Evolutionary conservation across 2,888 invertebrate genomes (phyloP).

Genomic region (Heliconius aoede): DNA sequence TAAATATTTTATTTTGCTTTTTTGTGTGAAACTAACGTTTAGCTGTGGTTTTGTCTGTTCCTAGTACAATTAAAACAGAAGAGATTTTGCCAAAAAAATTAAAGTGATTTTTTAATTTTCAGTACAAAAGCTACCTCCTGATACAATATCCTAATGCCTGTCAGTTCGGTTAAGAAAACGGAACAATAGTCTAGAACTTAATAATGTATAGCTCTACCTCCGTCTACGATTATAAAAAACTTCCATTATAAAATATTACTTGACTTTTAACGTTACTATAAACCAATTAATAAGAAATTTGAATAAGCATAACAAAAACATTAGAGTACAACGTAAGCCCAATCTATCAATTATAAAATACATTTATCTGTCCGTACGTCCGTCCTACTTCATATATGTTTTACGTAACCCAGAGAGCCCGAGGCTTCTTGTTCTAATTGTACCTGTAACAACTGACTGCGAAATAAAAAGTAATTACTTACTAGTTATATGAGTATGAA

Average conservation of each 20-base stretch:
- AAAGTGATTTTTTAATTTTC: too few relatives aligned
- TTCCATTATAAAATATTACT: too few relatives aligned
- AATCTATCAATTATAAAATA: constrained; percentile 4
- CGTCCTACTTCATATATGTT: background rate
- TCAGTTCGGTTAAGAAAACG: too few relatives aligned
- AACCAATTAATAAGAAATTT: background rate
- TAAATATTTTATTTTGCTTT: background rate
- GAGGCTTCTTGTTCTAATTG: constrained; percentile 13
- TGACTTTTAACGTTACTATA: background rate
- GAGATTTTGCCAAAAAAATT: too few relatives aligned
- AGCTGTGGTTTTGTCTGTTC: too few relatives aligned
- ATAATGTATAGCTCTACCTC: too few relatives aligned
- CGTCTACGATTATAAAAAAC: too few relatives aligned
- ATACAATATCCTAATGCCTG: too few relatives aligned
- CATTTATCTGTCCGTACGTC: background rate
- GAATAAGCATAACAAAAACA: background rate
- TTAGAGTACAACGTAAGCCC: background rate
- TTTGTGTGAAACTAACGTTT: too few relatives aligned
- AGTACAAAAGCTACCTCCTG: too few relatives aligned
- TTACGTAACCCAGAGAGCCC: constrained; percentile 10
- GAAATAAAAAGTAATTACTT: constrained; percentile 28
- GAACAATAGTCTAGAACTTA: too few relatives aligned
- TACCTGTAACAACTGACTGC: constrained; percentile 11
- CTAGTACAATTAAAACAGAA: too few relatives aligned
- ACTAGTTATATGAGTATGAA: background rate